Percentiles rank a stretch among this genome's conserved stretches.
Conservation (phyloP, 2,888 invertebrate genomes). For the Drosophila nr. fundita region DNA sequence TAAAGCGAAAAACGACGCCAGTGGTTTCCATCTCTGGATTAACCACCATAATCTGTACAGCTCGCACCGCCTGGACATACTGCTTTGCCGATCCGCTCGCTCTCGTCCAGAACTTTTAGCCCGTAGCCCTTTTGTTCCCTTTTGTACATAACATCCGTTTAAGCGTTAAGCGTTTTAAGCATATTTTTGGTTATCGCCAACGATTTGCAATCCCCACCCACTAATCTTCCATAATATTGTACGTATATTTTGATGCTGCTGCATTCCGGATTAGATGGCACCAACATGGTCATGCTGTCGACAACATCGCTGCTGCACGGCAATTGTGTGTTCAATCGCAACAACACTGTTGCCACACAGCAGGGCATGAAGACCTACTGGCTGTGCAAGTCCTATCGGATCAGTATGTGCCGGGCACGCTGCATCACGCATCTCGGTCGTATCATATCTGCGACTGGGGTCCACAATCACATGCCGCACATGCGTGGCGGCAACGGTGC, state of each 20-base stretch:
- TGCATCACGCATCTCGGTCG: conserved; percentile 85
- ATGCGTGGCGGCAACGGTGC: conserved; percentile 75
- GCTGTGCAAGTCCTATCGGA: conserved; percentile 85
- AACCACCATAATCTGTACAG: conserved; percentile 26
- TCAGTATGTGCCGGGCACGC: conserved; percentile 85
- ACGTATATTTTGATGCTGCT: conserved; percentile 69
- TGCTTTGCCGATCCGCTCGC: conserved; percentile 13
- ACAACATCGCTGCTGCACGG: conserved; percentile 85
- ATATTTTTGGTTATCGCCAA: conserved; percentile 39
- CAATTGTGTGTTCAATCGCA: conserved; percentile 85
- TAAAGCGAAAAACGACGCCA: not conserved
- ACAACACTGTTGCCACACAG: conserved; percentile 85
- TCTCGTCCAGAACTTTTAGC: conserved; percentile 20
- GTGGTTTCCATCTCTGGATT: conserved; percentile 52
- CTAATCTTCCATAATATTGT: conserved; percentile 76
- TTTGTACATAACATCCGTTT: conserved; percentile 68
- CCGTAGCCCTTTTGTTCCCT: conserved; percentile 20
- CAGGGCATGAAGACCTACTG: conserved; percentile 86
- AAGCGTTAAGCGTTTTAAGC: conserved; percentile 18
- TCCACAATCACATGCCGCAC: conserved; percentile 85
- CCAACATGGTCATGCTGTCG: conserved; percentile 85
- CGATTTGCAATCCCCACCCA: conserved; percentile 43
- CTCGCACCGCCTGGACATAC: conserved; percentile 13
- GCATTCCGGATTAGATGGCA: conserved; percentile 76
- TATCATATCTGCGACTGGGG: conserved; percentile 85